These are phyloP conservation scores for Dryocosmus kuriphilus DNA, from an alignment of 2,888 invertebrate species.

Conservation along the genomic window DNA sequence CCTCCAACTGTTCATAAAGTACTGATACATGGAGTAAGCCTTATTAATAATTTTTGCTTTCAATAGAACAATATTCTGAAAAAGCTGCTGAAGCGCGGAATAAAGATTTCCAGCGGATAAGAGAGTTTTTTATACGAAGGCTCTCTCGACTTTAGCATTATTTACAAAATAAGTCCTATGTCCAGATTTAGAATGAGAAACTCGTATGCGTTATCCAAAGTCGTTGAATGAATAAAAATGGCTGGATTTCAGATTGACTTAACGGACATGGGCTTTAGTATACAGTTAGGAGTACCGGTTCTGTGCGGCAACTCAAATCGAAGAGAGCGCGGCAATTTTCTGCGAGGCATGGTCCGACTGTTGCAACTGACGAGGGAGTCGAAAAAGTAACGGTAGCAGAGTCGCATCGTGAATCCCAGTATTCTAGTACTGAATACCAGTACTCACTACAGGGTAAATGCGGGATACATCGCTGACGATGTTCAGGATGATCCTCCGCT, in stretches of 20 bases:
- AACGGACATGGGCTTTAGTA: conserved; percentile 46
- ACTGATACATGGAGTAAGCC: too few relatives aligned
- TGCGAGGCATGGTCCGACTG: conserved; percentile 31
- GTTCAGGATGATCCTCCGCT: conserved; percentile 25
- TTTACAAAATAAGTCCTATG: neutral
- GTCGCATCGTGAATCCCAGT: conserved; percentile 34
- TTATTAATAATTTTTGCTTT: too few relatives aligned
- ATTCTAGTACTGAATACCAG: neutral
- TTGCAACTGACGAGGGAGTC: conserved; percentile 35
- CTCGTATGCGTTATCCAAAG: conserved; percentile 14
- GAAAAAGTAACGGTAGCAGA: conserved; percentile 10
- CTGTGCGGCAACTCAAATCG: conserved; percentile 66
- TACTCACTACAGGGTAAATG: conserved; percentile 17
- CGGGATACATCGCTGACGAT: conserved; percentile 29
- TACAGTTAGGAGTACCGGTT: conserved; percentile 76
- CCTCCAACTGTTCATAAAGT: too few relatives aligned
- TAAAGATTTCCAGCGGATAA: too few relatives aligned
- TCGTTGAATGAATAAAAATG: conserved; percentile 31
- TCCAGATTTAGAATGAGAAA: neutral
- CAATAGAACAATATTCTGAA: too few relatives aligned
- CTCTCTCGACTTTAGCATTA: too few relatives aligned
- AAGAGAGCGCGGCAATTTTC: conserved; percentile 62
- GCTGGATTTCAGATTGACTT: conserved; percentile 29
- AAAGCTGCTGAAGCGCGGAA: too few relatives aligned
- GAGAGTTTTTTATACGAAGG: too few relatives aligned